phyloP scores from a whole-genome alignment of 1,140 invertebrate species.

The Hypsibius dujardini region DNA sequence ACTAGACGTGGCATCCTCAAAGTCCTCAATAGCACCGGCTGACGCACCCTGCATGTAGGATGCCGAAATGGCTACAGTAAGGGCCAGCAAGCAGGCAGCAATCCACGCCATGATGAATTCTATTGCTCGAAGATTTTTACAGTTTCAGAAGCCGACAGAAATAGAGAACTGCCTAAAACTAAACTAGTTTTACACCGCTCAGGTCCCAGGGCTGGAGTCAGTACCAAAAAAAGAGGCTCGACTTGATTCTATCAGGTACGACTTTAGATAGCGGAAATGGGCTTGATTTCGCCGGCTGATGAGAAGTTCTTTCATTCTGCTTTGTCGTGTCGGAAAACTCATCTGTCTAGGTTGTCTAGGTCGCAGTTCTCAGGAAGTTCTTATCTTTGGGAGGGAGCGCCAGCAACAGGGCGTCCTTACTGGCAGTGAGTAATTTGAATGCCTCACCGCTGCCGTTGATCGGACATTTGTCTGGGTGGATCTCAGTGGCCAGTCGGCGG shows the following conservation, averaged over 20 bases:
- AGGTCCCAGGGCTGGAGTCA: no score
- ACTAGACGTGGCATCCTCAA: background rate
- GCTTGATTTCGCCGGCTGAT: background rate
- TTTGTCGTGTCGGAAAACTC: background rate
- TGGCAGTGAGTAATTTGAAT: background rate
- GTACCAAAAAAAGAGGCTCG: no score
- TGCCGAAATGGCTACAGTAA: background rate
- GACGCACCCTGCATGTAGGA: background rate
- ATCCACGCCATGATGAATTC: background rate
- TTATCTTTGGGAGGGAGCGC: background rate
- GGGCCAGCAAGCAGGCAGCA: background rate
- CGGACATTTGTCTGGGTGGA: slow-evolving; percentile 1
- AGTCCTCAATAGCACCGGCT: background rate
- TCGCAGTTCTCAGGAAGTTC: no score
- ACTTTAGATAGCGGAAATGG: background rate
- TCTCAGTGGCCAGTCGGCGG: background rate
- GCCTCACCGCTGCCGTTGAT: background rate
- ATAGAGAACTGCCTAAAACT: background rate
- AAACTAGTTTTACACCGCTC: background rate
- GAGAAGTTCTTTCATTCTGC: background rate
- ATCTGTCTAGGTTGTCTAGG: background rate
- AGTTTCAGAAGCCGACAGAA: background rate
- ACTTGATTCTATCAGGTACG: no score
- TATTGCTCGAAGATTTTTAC: background rate
- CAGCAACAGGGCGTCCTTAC: no score